Evolutionary conservation across 2,113 vertebrate genomes (phyloP).

Genomic region (Notiomystis cincta): DNA sequence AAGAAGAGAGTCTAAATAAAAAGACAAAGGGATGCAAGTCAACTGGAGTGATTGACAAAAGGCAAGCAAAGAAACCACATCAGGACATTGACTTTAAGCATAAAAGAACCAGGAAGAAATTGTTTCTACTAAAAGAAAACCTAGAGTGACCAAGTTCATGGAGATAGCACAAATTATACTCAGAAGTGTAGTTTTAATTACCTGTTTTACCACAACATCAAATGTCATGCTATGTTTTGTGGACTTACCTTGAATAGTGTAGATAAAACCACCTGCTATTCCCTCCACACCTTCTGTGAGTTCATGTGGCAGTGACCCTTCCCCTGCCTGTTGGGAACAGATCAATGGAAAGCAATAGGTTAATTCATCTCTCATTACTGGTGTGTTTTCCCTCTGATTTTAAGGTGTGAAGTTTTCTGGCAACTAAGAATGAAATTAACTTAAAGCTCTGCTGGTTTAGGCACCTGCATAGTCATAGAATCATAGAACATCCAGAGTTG

Average conservation of each 20-base stretch:
- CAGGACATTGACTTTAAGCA: neutral
- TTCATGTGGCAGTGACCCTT: constrained; percentile 85
- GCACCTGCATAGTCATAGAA: neutral
- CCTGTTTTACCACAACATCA: neutral
- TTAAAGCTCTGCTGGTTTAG: neutral
- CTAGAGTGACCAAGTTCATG: neutral
- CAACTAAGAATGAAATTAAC: neutral
- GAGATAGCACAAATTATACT: neutral
- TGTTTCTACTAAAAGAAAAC: neutral
- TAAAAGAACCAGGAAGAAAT: neutral
- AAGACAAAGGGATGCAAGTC: neutral
- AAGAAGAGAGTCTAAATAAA: neutral
- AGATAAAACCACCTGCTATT: constrained; percentile 93
- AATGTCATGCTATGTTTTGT: neutral
- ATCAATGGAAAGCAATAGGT: neutral
- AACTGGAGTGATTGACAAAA: neutral
- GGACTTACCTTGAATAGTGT: constrained; percentile 86
- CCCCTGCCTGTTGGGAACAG: constrained; percentile 77
- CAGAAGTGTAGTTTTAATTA: neutral
- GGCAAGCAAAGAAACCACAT: neutral
- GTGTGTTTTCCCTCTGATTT: neutral
- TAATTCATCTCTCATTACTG: neutral
- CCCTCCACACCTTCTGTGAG: constrained; percentile 89
- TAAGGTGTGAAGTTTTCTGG: neutral
- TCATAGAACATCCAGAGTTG: neutral